Evolutionary conservation across 2,888 invertebrate species (phyloP).

Genomic region (Herminia tarsipennalis): DNA sequence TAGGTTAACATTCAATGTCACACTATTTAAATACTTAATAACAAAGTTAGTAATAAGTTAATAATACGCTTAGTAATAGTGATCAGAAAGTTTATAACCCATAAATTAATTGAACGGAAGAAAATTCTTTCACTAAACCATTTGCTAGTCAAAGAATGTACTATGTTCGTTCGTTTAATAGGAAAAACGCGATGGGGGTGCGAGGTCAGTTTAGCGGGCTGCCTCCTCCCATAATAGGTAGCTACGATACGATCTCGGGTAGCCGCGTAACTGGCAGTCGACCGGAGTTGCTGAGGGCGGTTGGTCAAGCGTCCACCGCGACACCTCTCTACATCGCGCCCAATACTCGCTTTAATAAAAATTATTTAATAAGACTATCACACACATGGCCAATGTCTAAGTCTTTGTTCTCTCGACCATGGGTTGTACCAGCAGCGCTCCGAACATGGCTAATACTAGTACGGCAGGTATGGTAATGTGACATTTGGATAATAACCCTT

Average conservation of each 20-base stretch:
- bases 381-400: constrained; percentile 44
- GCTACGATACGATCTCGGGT: constrained; percentile 77
- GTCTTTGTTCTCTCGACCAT: constrained; percentile 54
- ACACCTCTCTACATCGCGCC: constrained; percentile 32
- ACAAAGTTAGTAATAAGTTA: constrained; percentile 1
- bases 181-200: constrained; percentile 84
- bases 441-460: constrained; percentile 60
- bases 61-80: constrained; percentile 9
- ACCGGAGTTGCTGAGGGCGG: constrained; percentile 62
- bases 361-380: constrained; percentile 25
- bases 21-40: constrained; percentile 2
- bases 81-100: constrained; percentile 26
- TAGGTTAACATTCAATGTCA: not conserved
- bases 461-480: constrained; percentile 63
- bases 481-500: constrained; percentile 36
- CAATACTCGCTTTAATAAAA: constrained; percentile 28
- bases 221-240: constrained; percentile 79
- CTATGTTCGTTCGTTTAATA: constrained; percentile 76
- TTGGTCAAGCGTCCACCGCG: constrained; percentile 53
- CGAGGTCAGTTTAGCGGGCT: constrained; percentile 82
- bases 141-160: constrained; percentile 76
- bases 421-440: constrained; percentile 81
- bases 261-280: constrained; percentile 58
- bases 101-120: constrained; percentile 47
- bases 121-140: constrained; percentile 59